Conservation (phyloP, 2,888 invertebrate species). For the Liopterus haemorrhoidalis region DNA sequence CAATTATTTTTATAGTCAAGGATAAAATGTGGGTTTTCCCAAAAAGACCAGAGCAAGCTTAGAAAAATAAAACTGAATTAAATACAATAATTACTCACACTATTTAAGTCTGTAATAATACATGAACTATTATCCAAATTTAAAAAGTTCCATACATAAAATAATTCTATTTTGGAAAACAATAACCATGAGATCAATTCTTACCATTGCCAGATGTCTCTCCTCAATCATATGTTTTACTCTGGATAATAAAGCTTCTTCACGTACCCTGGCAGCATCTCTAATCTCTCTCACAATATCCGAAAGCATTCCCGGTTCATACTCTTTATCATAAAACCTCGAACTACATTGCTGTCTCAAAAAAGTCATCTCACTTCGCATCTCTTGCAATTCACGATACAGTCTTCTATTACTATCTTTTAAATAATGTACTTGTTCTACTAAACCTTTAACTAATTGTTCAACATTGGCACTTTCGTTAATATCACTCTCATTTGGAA, state of each 20-base stretch:
- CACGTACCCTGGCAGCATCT: slow-evolving; percentile 64
- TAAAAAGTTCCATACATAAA: background rate
- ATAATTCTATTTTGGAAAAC: slow-evolving; percentile 1
- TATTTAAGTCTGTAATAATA: no score
- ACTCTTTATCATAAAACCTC: slow-evolving; percentile 45
- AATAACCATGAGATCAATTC: slow-evolving; percentile 30
- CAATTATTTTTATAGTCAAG: no score
- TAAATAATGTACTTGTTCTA: slow-evolving; percentile 66
- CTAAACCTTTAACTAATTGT: slow-evolving; percentile 56
- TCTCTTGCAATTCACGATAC: slow-evolving; percentile 67
- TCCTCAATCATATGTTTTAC: slow-evolving; percentile 57
- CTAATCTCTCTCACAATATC: slow-evolving; percentile 68
- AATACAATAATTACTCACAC: no score
- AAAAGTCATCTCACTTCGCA: slow-evolving; percentile 56
- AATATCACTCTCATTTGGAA: slow-evolving; percentile 48
- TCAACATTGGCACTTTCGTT: slow-evolving; percentile 51
- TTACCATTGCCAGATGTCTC: slow-evolving; percentile 47
- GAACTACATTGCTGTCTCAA: slow-evolving; percentile 38
- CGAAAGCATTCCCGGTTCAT: slow-evolving; percentile 67
- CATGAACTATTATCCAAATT: no score
- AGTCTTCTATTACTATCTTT: slow-evolving; percentile 70
- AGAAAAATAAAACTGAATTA: no score
- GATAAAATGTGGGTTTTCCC: no score
- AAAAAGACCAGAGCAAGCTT: no score
- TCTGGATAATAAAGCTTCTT: slow-evolving; percentile 62